Evolutionary conservation across 64 coral and sea anemone genomes (phyloP).

Genomic region (Pachyseris speciosa): DNA sequence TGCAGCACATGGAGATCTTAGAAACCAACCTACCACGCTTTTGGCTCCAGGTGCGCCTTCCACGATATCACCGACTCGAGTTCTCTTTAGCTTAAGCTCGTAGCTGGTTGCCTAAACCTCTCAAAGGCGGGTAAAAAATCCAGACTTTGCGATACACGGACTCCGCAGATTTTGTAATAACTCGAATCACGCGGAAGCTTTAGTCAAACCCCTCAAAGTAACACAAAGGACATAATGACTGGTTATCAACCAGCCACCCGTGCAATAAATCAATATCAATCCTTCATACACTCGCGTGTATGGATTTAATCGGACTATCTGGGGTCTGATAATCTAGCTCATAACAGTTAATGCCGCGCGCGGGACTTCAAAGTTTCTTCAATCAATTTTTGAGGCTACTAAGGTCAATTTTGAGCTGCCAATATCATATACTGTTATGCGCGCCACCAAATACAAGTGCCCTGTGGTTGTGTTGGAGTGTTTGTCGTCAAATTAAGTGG

Average conservation of each 20-base stretch:
- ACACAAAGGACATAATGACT: background rate
- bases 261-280: slow-evolving; percentile 1
- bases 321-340: background rate
- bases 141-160: too few species aligned
- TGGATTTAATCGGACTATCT: background rate
- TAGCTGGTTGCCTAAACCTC: too few species aligned
- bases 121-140: too few species aligned
- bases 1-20: too few species aligned
- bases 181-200: background rate
- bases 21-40: too few species aligned
- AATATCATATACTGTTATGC: too few species aligned
- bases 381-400: background rate
- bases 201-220: background rate
- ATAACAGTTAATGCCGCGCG: background rate
- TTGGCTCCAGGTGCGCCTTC: too few species aligned
- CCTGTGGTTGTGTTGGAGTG: background rate
- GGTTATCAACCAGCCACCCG: background rate
- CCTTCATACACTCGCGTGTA: background rate
- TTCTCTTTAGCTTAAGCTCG: too few species aligned
- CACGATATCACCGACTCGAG: too few species aligned
- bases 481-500: background rate
- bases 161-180: too few species aligned
- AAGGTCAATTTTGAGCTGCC: too few species aligned
- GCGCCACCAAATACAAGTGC: background rate
- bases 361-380: background rate